These are phyloP conservation scores for Nymphicus hollandicus DNA, from an alignment of 2,113 vertebrate species.

Conservation along the genomic window DNA sequence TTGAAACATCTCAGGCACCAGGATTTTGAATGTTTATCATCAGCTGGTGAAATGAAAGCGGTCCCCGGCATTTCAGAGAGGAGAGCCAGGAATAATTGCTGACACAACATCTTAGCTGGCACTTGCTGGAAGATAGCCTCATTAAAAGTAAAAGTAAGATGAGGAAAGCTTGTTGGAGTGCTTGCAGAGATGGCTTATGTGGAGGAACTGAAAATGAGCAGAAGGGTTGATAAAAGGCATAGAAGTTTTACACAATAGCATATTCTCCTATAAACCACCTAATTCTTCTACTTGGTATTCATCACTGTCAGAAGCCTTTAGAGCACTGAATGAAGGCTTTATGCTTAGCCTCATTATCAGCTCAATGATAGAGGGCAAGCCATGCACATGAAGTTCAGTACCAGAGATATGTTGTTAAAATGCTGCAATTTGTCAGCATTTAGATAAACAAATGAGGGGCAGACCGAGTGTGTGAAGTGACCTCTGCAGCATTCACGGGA, in stretches of 20 bases:
- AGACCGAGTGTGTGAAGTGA: conserved; percentile 72
- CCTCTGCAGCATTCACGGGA: conserved; percentile 50
- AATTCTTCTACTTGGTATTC: conserved; percentile 78
- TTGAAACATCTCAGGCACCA: background rate
- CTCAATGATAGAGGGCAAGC: conserved; percentile 75
- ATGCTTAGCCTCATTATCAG: conserved; percentile 80
- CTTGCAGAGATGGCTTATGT: conserved; percentile 45
- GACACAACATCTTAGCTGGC: conserved; percentile 48
- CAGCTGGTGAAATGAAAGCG: conserved; percentile 21
- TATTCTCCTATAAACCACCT: conserved; percentile 75
- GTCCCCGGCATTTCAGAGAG: background rate
- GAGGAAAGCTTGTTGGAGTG: conserved; percentile 36
- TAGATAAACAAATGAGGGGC: conserved; percentile 83
- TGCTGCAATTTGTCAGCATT: conserved; percentile 87
- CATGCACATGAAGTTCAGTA: conserved; percentile 75
- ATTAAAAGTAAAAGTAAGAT: conserved; percentile 41
- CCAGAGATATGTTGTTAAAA: conserved; percentile 79
- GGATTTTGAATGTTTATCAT: conserved; percentile 31
- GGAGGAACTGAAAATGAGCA: conserved; percentile 79
- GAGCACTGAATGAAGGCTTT: conserved; percentile 78
- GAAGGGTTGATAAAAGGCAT: conserved; percentile 75
- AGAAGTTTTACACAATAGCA: conserved; percentile 69
- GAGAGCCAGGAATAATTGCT: conserved; percentile 10
- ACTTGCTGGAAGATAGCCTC: conserved; percentile 36
- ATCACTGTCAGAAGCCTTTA: conserved; percentile 72